phyloP scores from a whole-genome alignment of 2,113 vertebrate genomes.

The Crotophaga sulcirostris region DNA sequence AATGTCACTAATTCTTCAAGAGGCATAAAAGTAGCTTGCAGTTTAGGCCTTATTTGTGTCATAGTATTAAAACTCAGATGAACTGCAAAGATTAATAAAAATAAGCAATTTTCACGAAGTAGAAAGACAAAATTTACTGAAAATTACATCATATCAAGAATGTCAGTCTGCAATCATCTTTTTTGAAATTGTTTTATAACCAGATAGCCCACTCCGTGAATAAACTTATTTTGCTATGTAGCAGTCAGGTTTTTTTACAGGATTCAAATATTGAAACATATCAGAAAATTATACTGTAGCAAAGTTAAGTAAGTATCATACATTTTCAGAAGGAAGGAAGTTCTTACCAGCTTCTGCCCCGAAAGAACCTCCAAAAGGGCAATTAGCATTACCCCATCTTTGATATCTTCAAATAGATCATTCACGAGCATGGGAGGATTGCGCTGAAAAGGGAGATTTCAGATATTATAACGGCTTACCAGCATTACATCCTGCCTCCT shows the following conservation, averaged over 20 bases:
- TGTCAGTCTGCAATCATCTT: neutral
- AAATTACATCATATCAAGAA: neutral
- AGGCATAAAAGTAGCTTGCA: neutral
- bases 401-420: conserved; percentile 94
- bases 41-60: neutral
- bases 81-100: neutral
- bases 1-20: neutral
- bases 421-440: conserved; percentile 89
- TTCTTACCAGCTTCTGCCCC: conserved; percentile 90
- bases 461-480: neutral
- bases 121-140: neutral
- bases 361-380: conserved; percentile 91
- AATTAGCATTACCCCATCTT: conserved; percentile 90
- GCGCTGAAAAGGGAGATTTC: conserved; percentile 73
- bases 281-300: neutral
- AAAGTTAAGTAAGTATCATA: neutral
- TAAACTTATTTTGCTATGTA: neutral
- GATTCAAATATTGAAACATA: neutral
- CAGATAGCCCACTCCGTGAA: neutral
- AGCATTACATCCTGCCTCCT: neutral
- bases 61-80: neutral
- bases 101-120: neutral
- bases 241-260: neutral
- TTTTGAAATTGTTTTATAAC: neutral
- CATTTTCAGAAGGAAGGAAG: neutral